Conservation (phyloP, 2,888 invertebrate species). For the Epistrophella euchroma region DNA sequence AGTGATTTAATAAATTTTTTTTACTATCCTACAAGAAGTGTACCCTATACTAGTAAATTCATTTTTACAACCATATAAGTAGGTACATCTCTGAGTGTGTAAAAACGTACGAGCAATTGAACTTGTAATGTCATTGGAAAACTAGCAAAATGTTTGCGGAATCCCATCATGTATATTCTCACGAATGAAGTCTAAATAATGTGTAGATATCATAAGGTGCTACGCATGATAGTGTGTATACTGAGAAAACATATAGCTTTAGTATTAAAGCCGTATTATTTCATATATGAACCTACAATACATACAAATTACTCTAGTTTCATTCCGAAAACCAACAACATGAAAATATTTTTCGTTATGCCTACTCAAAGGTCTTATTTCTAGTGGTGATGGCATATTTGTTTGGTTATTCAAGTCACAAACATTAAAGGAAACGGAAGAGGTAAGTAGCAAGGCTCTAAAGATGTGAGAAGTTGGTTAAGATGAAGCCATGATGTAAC, state of each 20-base stretch:
- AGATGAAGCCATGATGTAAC: neutral
- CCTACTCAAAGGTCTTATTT: conserved; percentile 5
- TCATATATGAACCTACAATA: neutral
- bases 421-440: neutral
- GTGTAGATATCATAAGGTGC: neutral
- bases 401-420: conserved; percentile 23
- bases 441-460: neutral
- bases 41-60: too few species aligned
- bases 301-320: neutral
- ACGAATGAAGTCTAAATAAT: neutral
- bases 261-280: neutral
- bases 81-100: too few species aligned
- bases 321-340: neutral
- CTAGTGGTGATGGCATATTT: conserved; percentile 13
- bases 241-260: neutral
- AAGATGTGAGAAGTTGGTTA: neutral
- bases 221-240: neutral
- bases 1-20: too few species aligned
- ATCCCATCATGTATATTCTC: neutral
- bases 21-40: too few species aligned
- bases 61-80: too few species aligned
- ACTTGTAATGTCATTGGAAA: neutral
- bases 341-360: conserved; percentile 5
- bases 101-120: neutral
- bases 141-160: neutral